phyloP scores from a whole-genome alignment of 2,888 invertebrate species.

The Drosophila ustulata region DNA sequence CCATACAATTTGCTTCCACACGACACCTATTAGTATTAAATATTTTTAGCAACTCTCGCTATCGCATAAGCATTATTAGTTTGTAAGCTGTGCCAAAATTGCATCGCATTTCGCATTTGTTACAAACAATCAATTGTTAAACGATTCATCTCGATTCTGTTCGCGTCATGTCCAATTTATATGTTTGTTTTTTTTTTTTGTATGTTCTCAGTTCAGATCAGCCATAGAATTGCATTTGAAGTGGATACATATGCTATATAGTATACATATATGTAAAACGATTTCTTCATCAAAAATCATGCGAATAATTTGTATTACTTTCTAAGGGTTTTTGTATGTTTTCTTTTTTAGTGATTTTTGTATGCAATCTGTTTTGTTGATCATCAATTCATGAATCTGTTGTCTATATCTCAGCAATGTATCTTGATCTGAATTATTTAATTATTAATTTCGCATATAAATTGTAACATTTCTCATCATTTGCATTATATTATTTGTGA shows the following conservation, averaged over 20 bases:
- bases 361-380: conserved; percentile 30
- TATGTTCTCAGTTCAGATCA: conserved; percentile 11
- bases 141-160: conserved; percentile 2
- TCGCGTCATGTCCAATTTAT: conserved; percentile 15
- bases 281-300: background rate
- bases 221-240: conserved; percentile 23
- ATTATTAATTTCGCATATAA: background rate
- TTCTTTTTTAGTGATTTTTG: conserved; percentile 39
- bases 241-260: conserved; percentile 4
- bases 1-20: conserved; percentile 3
- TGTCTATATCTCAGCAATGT: background rate
- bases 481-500: conserved; percentile 7
- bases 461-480: background rate
- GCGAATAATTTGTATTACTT: background rate
- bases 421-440: background rate
- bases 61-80: conserved; percentile 32
- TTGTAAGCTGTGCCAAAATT: conserved; percentile 72
- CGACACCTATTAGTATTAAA: conserved; percentile 72
- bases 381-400: conserved; percentile 5
- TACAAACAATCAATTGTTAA: conserved; percentile 40
- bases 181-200: background rate
- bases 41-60: conserved; percentile 27
- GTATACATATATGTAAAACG: background rate
- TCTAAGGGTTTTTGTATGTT: background rate
- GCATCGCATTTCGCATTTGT: conserved; percentile 10